A percentile compares a stretch with the other conserved stretches of the same genome.
phyloP scores from a whole-genome alignment of 2,113 vertebrate species.

The Camelus dromedarius region DNA sequence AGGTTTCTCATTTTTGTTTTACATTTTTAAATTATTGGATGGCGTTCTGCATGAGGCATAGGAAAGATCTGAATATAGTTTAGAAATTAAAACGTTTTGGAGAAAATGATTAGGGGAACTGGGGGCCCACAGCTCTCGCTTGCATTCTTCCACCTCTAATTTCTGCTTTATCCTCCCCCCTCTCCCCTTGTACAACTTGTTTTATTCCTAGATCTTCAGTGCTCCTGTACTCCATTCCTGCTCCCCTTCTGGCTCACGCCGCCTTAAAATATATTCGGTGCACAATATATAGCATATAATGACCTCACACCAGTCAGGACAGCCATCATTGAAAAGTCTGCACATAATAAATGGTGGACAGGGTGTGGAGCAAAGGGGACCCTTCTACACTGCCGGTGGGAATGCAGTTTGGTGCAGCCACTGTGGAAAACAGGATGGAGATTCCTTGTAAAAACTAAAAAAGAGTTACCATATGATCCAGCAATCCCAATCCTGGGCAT shows the following conservation, averaged over 20 bases:
- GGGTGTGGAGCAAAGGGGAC: no score
- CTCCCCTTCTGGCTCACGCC: neutral
- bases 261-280: neutral
- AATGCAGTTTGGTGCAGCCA: no score
- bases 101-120: neutral
- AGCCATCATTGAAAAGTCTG: no score
- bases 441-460: no score
- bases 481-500: no score
- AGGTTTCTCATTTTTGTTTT: neutral
- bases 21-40: neutral
- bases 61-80: neutral
- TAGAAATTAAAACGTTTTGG: neutral
- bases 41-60: neutral
- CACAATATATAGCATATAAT: neutral
- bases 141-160: neutral
- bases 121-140: no score
- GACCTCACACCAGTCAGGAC: no score
- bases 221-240: neutral
- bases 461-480: no score
- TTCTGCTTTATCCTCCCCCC: neutral
- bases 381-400: no score
- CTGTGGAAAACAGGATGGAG: no score
- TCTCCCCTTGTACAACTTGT: no score
- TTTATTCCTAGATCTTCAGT: neutral
- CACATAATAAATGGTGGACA: no score